Percentiles rank a stretch among this genome's conserved stretches.
Evolutionary conservation across 2,113 vertebrate species (phyloP).

Genomic region (Muntiacus reevesi): DNA sequence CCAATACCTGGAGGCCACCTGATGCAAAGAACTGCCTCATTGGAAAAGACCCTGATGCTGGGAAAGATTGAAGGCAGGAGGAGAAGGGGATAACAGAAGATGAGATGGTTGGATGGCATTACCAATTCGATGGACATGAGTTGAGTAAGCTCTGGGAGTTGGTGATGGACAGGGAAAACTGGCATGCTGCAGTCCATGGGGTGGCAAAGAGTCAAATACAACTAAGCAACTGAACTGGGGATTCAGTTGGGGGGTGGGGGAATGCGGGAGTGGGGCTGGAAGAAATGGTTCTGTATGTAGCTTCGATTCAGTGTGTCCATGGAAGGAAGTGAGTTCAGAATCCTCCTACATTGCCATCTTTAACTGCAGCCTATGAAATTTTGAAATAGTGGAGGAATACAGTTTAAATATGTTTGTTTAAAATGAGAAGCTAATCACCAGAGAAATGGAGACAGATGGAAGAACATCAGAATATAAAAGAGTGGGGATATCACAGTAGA

Average conservation of each 20-base stretch:
- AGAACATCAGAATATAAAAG: background rate
- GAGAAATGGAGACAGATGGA: background rate
- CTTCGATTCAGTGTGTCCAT: background rate
- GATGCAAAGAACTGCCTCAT: background rate
- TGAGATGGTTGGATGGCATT: background rate
- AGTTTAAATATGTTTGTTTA: background rate
- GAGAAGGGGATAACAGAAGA: background rate
- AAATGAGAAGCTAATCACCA: background rate
- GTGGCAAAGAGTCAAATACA: rapidly evolving
- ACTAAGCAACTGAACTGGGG: no score
- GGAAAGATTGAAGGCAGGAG: background rate
- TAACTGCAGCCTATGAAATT: background rate
- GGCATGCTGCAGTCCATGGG: no score
- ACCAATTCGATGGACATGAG: background rate
- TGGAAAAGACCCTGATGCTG: background rate
- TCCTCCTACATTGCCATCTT: background rate
- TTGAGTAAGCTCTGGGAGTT: background rate
- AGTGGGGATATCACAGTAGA: background rate
- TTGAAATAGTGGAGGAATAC: background rate
- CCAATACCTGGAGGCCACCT: background rate
- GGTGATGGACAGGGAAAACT: no score
- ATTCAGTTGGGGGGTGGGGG: background rate
- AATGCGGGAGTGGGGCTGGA: background rate
- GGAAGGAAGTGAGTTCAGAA: background rate
- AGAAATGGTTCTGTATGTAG: background rate